Percentiles rank a stretch among this genome's conserved stretches.
phyloP scores from a whole-genome alignment of 2,113 vertebrate genomes.

The Sardina pilchardus region DNA sequence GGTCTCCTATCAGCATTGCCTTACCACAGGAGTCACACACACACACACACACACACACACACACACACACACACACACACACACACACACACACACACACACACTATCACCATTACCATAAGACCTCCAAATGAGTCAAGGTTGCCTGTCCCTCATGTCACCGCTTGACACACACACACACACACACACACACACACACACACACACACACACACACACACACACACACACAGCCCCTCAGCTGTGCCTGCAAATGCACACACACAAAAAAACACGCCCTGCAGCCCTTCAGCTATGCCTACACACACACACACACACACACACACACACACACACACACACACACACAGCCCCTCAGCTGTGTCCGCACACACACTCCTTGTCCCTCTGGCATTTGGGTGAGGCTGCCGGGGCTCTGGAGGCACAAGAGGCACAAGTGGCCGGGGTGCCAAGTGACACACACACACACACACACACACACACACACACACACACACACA shows the following conservation, averaged over 20 bases:
- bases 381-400: not conserved
- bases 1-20: too few species aligned
- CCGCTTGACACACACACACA: not conserved
- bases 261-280: too few species aligned
- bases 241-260: not conserved
- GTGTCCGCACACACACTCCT: too few species aligned
- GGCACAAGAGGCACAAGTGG: conserved; percentile 11
- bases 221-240: not conserved
- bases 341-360: not conserved
- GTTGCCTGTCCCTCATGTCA: too few species aligned
- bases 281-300: too few species aligned
- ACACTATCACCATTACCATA: too few species aligned
- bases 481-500: not conserved
- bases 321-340: conserved; percentile 2
- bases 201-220: not conserved
- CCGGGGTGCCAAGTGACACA: not conserved
- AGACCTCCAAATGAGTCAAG: too few species aligned
- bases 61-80: too few species aligned
- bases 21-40: not conserved
- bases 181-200: not conserved
- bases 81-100: too few species aligned
- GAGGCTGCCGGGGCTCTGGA: too few species aligned
- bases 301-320: not conserved
- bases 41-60: conserved; percentile 3
- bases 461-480: not conserved